Conservation (phyloP, 2,888 invertebrate genomes). For the Heliconius sara region DNA sequence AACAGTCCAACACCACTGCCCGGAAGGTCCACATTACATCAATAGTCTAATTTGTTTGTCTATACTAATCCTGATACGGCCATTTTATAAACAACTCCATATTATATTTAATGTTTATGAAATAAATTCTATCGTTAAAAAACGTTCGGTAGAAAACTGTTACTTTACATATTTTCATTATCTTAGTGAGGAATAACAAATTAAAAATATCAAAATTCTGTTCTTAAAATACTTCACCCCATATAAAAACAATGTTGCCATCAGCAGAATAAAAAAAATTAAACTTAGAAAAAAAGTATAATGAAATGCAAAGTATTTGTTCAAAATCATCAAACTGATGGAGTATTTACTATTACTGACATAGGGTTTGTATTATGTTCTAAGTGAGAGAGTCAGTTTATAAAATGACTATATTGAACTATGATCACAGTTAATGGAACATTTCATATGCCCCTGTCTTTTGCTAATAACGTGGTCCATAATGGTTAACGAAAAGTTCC, state of each 20-base stretch:
- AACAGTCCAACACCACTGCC: conserved; percentile 50
- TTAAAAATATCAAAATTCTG: background rate
- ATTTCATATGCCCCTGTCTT: conserved; percentile 19
- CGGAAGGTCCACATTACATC: conserved; percentile 39
- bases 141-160: no score
- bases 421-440: conserved; percentile 28
- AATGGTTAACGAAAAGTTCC: conserved; percentile 6
- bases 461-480: conserved; percentile 27
- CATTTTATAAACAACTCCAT: conserved; percentile 23
- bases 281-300: background rate
- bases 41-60: conserved; percentile 37
- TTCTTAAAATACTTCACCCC: background rate
- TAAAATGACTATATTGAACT: conserved; percentile 22
- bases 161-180: background rate
- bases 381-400: conserved; percentile 18
- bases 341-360: background rate
- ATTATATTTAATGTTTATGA: background rate
- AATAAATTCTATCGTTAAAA: background rate
- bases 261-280: background rate
- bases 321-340: background rate
- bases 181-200: no score
- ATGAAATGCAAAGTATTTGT: conserved; percentile 9
- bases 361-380: background rate
- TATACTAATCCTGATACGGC: conserved; percentile 18
- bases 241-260: background rate